Conservation (phyloP, 2,113 vertebrate species). For the Xyliphius kryptos region DNA sequence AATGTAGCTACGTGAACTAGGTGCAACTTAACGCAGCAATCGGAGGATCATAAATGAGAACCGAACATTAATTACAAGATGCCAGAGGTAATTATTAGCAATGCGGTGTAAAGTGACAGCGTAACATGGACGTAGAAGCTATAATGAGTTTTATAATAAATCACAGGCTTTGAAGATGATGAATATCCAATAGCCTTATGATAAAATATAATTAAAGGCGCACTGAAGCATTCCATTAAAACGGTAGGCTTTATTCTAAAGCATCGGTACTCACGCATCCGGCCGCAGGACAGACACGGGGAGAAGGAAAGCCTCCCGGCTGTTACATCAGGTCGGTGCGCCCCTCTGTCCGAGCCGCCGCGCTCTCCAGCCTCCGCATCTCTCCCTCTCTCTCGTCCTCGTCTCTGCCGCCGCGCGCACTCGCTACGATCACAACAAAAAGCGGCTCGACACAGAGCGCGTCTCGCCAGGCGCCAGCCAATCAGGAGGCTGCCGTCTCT, state of each 20-base stretch:
- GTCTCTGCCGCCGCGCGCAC: slow-evolving; percentile 35
- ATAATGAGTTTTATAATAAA: too few relatives aligned
- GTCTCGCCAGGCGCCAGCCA: slow-evolving; percentile 56
- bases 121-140: too few relatives aligned
- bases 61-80: too few relatives aligned
- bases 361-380: slow-evolving; percentile 42
- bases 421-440: slow-evolving; percentile 60
- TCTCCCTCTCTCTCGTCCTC: slow-evolving; percentile 45
- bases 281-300: slow-evolving; percentile 37
- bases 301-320: slow-evolving; percentile 40
- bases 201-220: too few relatives aligned
- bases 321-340: slow-evolving; percentile 53
- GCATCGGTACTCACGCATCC: slow-evolving; percentile 60
- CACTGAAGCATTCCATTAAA: too few relatives aligned
- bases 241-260: not conserved
- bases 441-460: slow-evolving; percentile 57
- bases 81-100: too few relatives aligned
- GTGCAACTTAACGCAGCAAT: too few relatives aligned
- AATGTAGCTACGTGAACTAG: too few relatives aligned
- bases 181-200: too few relatives aligned
- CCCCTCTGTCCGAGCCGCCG: slow-evolving; percentile 29
- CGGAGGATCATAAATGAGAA: too few relatives aligned
- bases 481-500: slow-evolving; percentile 47
- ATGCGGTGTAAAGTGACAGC: too few relatives aligned
- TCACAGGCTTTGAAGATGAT: too few relatives aligned